phyloP scores from a whole-genome alignment of 1,140 invertebrate species.

The Sminthurinus signatus region DNA sequence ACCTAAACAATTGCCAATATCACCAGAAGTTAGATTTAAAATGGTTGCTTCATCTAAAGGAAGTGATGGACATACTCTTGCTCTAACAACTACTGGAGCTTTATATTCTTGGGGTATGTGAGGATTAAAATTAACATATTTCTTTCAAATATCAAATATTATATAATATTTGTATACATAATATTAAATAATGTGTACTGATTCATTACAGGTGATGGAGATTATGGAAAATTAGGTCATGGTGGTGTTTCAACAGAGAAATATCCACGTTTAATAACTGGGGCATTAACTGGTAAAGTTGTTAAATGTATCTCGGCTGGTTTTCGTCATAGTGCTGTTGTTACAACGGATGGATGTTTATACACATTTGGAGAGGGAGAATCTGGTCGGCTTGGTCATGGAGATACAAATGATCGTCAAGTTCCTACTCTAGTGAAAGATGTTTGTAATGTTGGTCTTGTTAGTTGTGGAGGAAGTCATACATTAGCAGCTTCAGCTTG shows the following conservation, averaged over 20 bases:
- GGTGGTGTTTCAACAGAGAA: constrained; percentile 55
- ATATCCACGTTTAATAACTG: constrained; percentile 51
- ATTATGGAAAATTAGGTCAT: constrained; percentile 52
- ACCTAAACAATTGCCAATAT: constrained; percentile 50
- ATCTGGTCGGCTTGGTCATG: constrained; percentile 56
- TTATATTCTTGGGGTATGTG: constrained; percentile 61
- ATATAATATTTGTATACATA: no score
- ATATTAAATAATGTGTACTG: no score
- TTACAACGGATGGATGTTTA: constrained; percentile 53
- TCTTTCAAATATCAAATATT: no score
- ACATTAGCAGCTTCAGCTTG: constrained; percentile 57
- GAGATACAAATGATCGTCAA: constrained; percentile 51
- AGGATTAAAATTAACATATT: no score
- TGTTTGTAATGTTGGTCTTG: constrained; percentile 54
- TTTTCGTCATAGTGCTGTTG: constrained; percentile 57
- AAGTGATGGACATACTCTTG: constrained; percentile 57
- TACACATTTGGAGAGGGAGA: constrained; percentile 61
- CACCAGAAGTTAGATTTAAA: constrained; percentile 45
- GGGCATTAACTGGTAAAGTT: constrained; percentile 49
- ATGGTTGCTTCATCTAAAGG: constrained; percentile 55
- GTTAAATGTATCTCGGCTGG: constrained; percentile 56
- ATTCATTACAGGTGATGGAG: no score
- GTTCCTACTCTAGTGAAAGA: constrained; percentile 55
- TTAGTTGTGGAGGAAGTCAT: constrained; percentile 56
- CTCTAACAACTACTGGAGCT: constrained; percentile 53